Percentiles rank a stretch among this genome's conserved stretches.
Evolutionary conservation across 2,797 vertebrate genomes (phyloP).

Genomic region (Brachymystax lenok): DNA sequence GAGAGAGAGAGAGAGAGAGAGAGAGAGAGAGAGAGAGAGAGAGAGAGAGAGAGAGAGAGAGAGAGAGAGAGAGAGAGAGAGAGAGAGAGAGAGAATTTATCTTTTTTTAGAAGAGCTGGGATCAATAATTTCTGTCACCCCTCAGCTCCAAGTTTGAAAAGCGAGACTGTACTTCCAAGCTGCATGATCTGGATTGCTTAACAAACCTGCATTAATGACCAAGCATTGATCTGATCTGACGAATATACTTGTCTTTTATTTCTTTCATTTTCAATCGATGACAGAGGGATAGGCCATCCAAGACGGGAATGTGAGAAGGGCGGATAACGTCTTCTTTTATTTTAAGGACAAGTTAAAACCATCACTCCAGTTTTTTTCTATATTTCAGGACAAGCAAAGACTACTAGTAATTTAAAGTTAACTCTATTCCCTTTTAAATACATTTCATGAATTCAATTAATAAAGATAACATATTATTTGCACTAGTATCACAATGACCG

Average conservation of each 20-base stretch:
- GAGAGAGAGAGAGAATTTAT: conserved; percentile 20
- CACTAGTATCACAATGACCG: background rate
- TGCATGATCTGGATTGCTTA: conserved; percentile 77
- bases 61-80: conserved; percentile 50
- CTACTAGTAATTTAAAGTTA: background rate
- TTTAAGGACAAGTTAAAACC: conserved; percentile 81
- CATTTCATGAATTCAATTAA: background rate
- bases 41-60: no score
- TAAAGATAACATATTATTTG: background rate
- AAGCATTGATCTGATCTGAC: conserved; percentile 75
- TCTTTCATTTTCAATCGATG: conserved; percentile 82
- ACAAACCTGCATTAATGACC: conserved; percentile 79
- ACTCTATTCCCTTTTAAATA: background rate
- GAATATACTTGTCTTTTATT: conserved; percentile 65
- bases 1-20: conserved; percentile 2
- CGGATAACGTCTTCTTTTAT: conserved; percentile 77
- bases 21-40: conserved; percentile 39
- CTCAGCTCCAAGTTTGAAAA: conserved; percentile 71
- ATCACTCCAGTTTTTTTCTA: conserved; percentile 37
- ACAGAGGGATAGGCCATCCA: conserved; percentile 71
- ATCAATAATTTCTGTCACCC: conserved; percentile 80
- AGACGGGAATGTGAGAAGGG: conserved; percentile 66
- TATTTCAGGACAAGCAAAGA: background rate
- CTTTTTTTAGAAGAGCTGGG: conserved; percentile 46
- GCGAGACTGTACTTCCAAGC: conserved; percentile 76